Conservation (phyloP, 2,888 invertebrate species). For the Blastobasis lacticolella region DNA sequence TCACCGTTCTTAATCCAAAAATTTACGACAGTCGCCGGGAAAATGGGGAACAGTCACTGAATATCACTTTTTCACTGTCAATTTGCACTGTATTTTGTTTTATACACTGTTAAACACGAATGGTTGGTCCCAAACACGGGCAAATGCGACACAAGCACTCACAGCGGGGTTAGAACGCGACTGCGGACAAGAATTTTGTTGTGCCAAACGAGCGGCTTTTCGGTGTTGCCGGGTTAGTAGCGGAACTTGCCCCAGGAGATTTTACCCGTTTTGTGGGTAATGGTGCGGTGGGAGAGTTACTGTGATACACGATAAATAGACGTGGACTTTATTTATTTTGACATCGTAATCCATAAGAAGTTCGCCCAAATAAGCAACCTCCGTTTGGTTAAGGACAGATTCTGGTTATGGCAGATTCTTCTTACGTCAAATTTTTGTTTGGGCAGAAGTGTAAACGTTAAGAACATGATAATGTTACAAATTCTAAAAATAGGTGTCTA, state of each 20-base stretch:
- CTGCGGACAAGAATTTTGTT: constrained; percentile 28
- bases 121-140: neutral
- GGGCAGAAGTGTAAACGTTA: no score
- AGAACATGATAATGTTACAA: no score
- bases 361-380: no score
- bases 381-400: no score
- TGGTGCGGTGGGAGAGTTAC: neutral
- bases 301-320: neutral
- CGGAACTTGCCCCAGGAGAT: neutral
- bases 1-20: neutral
- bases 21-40: neutral
- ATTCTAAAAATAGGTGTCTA: no score
- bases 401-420: no score
- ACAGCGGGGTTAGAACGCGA: constrained; percentile 19
- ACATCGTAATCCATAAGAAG: no score
- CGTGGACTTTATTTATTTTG: no score
- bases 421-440: no score
- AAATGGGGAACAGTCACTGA: neutral
- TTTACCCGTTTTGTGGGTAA: neutral
- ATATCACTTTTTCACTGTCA: neutral
- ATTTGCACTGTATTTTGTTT: neutral
- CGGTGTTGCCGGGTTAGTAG: constrained; percentile 15
- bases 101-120: constrained; percentile 1
- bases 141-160: constrained; percentile 1
- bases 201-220: constrained; percentile 20